A percentile compares a stretch with the other conserved stretches of the same genome.
Conservation (phyloP, 2,113 vertebrate species). For the Rattus norvegicus region GRCr8 NC_086024.1:23116001-23116500, state of each 20-base stretch:
- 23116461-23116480: background rate
- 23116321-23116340: background rate
- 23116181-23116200: background rate
- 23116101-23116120: background rate
- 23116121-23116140: background rate
- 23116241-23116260: conserved; percentile 18
- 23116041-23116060: too few relatives aligned
- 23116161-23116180: background rate
- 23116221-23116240: background rate
- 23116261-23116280: background rate
- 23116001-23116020: too few relatives aligned
- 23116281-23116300: background rate
- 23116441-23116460: background rate
- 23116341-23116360: conserved; percentile 41
- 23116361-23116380: conserved; percentile 14
- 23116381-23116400: background rate
- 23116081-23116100: background rate
- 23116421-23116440: background rate
- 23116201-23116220: background rate
- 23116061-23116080: too few relatives aligned
- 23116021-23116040: too few relatives aligned
- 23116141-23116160: background rate
- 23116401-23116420: conserved; percentile 11
- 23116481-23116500: background rate
- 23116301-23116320: conserved; percentile 21